Conservation (phyloP, 2,797 vertebrate species). For the Gymnodraco acuticeps region DNA sequence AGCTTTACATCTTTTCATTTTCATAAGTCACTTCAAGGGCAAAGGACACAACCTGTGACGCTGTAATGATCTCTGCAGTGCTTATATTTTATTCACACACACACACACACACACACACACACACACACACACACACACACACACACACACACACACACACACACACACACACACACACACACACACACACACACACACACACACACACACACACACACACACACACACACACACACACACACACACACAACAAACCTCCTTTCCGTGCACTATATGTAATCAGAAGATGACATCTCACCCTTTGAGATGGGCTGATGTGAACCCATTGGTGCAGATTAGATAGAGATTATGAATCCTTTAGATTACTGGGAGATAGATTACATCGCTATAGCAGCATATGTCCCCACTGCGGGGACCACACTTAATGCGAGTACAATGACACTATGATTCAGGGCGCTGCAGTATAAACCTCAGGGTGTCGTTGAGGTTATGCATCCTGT, state of each 20-base stretch:
- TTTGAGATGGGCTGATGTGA: constrained; percentile 52
- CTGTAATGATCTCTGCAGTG: constrained; percentile 41
- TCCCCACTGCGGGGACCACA: constrained; percentile 46
- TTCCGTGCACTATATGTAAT: constrained; percentile 47
- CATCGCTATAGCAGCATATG: constrained; percentile 62
- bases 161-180: background rate
- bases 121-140: too few relatives aligned
- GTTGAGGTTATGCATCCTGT: constrained; percentile 25
- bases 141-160: too few relatives aligned
- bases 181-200: constrained; percentile 12
- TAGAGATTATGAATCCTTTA: constrained; percentile 69
- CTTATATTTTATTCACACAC: constrained; percentile 13
- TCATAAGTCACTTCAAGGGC: constrained; percentile 52
- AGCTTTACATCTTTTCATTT: constrained; percentile 70
- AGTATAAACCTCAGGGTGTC: constrained; percentile 42
- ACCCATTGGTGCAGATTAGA: constrained; percentile 70
- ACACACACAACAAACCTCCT: background rate
- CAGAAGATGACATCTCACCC: constrained; percentile 62
- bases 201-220: too few relatives aligned
- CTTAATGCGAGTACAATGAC: constrained; percentile 43
- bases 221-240: too few relatives aligned
- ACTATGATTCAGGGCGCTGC: constrained; percentile 46
- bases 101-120: background rate
- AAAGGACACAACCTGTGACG: constrained; percentile 46
- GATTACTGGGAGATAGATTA: constrained; percentile 63